Evolutionary conservation across 1,140 invertebrate species (phyloP), one percentile per base, ranked within the genome.

Genomic region (Pteromalus puparum): DNA sequence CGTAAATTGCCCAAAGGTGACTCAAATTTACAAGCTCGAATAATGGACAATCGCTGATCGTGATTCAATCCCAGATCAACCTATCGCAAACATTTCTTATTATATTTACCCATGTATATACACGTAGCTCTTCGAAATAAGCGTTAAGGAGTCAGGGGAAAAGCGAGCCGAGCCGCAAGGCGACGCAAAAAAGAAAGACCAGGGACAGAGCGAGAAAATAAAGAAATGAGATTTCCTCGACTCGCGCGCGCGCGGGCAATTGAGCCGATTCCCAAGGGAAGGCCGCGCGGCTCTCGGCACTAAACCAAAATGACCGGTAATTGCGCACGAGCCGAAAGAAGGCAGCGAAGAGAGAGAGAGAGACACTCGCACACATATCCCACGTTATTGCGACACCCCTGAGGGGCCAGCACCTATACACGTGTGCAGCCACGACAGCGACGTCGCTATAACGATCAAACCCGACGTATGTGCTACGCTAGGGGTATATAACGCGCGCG

Each of bases 291-390:
- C 53, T 42, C 28, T 2, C 82, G 81, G 85, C 83, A 88, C 87
- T 88, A 88, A 87, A 88, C 86, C 85, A 85, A 89, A 89, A 89
- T 89, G 88, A 88, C 88, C 88, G 86, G 81, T 87, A 88, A 88
- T 88, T 73, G 70, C 34, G 5, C 46, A 74, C 70, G 46, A 42
- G 84, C 85, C 87, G 83, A 88, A 88, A 88, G 88, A 88, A 89
- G 87, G 85, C 87, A 87, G 87, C 86, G 86, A 85, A 85, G 86
- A 87, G 34, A 61, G 72, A 74, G n/a, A 61, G 21, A 61, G 9
- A 48, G 18, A 53, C 74, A 13, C 74, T 42, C 30, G 46, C 42
- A 76, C 42, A 76, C 42, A 28, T 48, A 48, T 48, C 15, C 46
- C 24, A 10, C 34, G 13, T 42, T 74, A 74, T n/a, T 38, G 28